Evolutionary conservation across 2,797 vertebrate species (phyloP), one percentile per base, ranked within the genome.

Genomic region (Paratrypauchen microcephalus): DNA sequence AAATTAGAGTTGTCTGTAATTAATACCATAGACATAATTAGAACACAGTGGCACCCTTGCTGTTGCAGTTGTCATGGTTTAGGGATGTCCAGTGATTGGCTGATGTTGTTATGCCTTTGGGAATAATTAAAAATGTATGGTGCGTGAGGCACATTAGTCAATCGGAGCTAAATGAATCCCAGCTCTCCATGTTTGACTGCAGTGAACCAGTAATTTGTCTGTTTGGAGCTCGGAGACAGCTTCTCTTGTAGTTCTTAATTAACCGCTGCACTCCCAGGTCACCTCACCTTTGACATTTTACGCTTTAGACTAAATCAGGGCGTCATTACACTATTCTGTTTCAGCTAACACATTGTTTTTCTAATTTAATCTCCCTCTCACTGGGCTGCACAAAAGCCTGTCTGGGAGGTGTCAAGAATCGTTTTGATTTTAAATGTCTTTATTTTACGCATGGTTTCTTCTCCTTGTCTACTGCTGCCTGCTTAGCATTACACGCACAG

Each of bases 61-160:
- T 75, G 56, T 71, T 72, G 77, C 59, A 58, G 61, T 8, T 30
- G 56, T 56, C 21, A 55, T 50, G 45, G 45, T 82, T 78, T 84
- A 65, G 68, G 71, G 70, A 81, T 73, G 69, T 36, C 47, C 9
- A 12, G 45, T 66, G 69, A 80, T 83, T 86, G 78, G 70, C 67
- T 71, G 66, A 65, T 69, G 54, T 76, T 80, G 71, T 71, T 79
- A 75, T 75, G 70, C 66, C 67, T 84, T 70, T 72, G 69, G 80
- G 81, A 67, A 70, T 63, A 88, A 86, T 88, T 87, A 81, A 87
- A 89, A 83, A 78, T 76, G 56, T 77, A 72, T 55, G 52, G 72
- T 66, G 74, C 39, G 74, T 75, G 73, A 69, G 65, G 68, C 72
- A 72, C 80, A 82, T 78, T 73, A 83, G 77, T 76, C 73, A 73